Evolutionary conservation across 2,797 vertebrate species (phyloP).

Genomic region (Esox lucius): DNA sequence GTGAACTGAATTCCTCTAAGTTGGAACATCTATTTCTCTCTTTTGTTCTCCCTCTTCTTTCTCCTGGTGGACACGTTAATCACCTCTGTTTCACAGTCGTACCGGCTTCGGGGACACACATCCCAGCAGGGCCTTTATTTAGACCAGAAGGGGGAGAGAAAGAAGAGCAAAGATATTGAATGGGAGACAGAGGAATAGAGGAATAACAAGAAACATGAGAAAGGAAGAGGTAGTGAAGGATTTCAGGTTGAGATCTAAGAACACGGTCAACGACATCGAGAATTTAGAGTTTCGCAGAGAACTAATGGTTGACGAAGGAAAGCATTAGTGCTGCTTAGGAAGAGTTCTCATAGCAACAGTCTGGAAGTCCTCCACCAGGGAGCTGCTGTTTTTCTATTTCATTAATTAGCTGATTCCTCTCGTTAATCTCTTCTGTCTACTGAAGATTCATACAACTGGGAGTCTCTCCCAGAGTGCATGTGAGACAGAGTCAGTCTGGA

Average conservation of each 20-base stretch:
- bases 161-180: too few species aligned
- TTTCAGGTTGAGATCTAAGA: background rate
- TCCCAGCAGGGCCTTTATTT: constrained; percentile 61
- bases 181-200: background rate
- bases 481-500: background rate
- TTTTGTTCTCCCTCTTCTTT: constrained; percentile 23
- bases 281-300: background rate
- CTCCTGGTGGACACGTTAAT: constrained; percentile 57
- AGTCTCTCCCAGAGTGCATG: background rate
- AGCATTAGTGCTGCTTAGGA: background rate
- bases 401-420: constrained; percentile 29
- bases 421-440: constrained; percentile 31
- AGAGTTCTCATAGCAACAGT: constrained; percentile 2
- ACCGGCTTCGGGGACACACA: constrained; percentile 36
- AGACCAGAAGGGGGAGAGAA: constrained; percentile 28
- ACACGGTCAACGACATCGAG: background rate
- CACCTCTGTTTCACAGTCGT: constrained; percentile 42
- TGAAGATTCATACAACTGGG: constrained; percentile 23
- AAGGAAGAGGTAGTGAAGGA: constrained; percentile 3
- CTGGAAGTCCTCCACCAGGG: constrained; percentile 6
- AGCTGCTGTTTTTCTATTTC: constrained; percentile 20
- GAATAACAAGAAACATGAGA: constrained; percentile 3
- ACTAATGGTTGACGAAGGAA: background rate
- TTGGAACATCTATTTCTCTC: constrained; percentile 37
- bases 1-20: constrained; percentile 61